Evolutionary conservation across 2,113 vertebrate genomes (phyloP), one percentile per base, ranked within the genome.

Genomic region (Lagenorhynchus albirostris): DNA sequence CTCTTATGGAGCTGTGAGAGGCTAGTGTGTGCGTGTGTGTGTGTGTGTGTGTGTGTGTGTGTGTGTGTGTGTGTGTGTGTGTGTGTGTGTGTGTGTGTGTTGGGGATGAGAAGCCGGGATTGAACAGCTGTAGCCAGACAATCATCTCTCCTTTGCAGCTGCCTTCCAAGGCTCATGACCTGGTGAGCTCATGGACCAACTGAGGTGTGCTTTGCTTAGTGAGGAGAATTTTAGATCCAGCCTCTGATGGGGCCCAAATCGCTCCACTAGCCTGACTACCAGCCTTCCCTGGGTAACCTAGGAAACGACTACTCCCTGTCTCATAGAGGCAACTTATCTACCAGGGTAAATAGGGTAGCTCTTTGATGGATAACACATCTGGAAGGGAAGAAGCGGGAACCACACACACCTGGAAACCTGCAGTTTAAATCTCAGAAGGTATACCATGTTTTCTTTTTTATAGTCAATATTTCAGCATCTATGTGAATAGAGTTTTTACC

Each of bases 341-440:
- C 86, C 89, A 96, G 26, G 17, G 65, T 89, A 96, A 94, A 96
- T 67, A 82, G 62, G 50, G 50, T 63, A 90, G 89, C 65, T 94
- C 44, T 97, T 95, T 97, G 94, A 96, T 96, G 95, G 14, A 92
- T 63, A 92, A 50, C 77, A 41, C 11, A 47, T 93, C 90, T 98
- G 94, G 33, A 58, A 71, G 65, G 50, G 47, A 82, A 97, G 67
- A 8, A 82, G 63, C 47, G 97, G 63, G 84, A 90, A 15, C n/a
- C 3, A 71, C 25, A 71, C 26, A 87, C 41, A 97, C 79, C 77
- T 7, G 41, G 41, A 41, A 41, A 41, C 41, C 41, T 97, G 58
- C 29, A 94, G 73, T 17, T 81, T 77, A 94, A 94, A 89, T 97
- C 76, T 92, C 2, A 3, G 86, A 90, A 89, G 11, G 20, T 65